These are phyloP conservation scores for Myiopsitta monachus DNA, from an alignment of 2,113 vertebrate genomes.

Conservation along the genomic window DNA sequence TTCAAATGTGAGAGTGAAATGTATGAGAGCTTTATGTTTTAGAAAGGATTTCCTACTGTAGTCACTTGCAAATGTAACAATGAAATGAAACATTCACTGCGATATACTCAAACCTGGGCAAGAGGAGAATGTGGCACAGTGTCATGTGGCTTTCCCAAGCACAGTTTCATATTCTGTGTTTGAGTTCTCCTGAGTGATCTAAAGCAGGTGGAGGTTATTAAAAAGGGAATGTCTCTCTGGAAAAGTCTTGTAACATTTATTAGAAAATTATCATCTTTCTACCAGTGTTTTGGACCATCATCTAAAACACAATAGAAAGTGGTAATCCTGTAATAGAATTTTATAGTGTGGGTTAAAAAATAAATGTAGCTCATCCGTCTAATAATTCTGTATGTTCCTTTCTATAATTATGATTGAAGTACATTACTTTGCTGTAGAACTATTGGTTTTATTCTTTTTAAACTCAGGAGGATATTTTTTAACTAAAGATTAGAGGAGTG, in stretches of 20 bases:
- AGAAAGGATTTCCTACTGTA: background rate
- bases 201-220: background rate
- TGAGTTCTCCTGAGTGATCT: background rate
- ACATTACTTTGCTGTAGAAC: conserved; percentile 2
- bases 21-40: background rate
- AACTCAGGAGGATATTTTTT: conserved; percentile 25
- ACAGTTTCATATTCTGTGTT: background rate
- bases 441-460: conserved; percentile 21
- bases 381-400: conserved; percentile 5
- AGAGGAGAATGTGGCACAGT: background rate
- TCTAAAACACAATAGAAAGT: conserved; percentile 18
- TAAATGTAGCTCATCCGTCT: background rate
- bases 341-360: conserved; percentile 26
- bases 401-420: conserved; percentile 32
- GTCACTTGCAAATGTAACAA: background rate
- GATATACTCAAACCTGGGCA: background rate
- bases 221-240: background rate
- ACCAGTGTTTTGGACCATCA: background rate
- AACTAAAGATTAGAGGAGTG: conserved; percentile 33
- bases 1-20: background rate
- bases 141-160: background rate
- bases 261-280: conserved; percentile 4
- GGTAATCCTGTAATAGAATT: background rate
- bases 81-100: conserved; percentile 12
- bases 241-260: background rate